A percentile compares a stretch with the other conserved stretches of the same genome.
phyloP scores from a whole-genome alignment of 2,888 invertebrate species.

The Ctena decussata region DNA sequence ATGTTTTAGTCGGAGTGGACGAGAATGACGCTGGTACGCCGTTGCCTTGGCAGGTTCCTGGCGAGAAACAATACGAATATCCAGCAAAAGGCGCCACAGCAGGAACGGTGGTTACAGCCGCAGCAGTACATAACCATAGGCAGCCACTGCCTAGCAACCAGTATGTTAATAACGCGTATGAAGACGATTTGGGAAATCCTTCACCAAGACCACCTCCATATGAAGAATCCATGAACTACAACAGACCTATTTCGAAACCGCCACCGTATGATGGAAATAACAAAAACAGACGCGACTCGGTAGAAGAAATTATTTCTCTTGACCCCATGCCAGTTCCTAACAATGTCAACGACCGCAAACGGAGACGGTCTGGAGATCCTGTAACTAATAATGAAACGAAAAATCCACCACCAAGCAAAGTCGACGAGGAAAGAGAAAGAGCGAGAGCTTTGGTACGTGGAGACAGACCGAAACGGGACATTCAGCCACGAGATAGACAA shows the following conservation, averaged over 20 bases:
- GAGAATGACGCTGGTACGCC: constrained; percentile 49
- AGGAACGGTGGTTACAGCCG: neutral
- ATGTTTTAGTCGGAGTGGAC: constrained; percentile 61
- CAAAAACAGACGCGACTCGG: constrained; percentile 46
- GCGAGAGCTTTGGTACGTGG: constrained; percentile 62
- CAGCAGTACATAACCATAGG: neutral
- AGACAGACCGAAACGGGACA: constrained; percentile 40
- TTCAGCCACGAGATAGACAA: constrained; percentile 15
- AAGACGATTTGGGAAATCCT: constrained; percentile 25
- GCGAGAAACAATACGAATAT: constrained; percentile 29
- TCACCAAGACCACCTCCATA: constrained; percentile 28
- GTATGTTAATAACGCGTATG: constrained; percentile 49
- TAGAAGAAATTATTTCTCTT: constrained; percentile 65
- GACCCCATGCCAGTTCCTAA: constrained; percentile 23
- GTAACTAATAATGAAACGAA: neutral
- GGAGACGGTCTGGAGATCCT: constrained; percentile 43
- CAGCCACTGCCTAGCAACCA: constrained; percentile 28
- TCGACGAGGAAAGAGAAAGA: constrained; percentile 50
- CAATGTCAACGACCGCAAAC: constrained; percentile 42
- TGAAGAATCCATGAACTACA: constrained; percentile 18
- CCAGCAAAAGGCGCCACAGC: constrained; percentile 18
- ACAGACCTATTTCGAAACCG: constrained; percentile 50
- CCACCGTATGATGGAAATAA: constrained; percentile 68
- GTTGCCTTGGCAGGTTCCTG: constrained; percentile 70
- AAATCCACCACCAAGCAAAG: neutral